Evolutionary conservation across 2,888 invertebrate species (phyloP), one percentile per base, ranked within the genome.

Genomic region (Hetaerina titia): DNA sequence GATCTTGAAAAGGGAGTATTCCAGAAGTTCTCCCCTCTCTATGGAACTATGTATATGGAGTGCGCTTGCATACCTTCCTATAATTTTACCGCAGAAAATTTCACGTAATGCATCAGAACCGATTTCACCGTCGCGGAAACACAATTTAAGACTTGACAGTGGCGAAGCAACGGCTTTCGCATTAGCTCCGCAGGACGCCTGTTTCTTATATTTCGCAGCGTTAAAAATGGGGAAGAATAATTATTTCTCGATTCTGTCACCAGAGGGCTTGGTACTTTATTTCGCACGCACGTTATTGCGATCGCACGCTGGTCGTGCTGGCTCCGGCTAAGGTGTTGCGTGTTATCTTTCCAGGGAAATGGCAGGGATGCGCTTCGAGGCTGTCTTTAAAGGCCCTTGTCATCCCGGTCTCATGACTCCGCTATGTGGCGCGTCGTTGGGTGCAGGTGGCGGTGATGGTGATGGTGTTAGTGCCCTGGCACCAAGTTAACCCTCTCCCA

Each of bases 171-270:
- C 69, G 22, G 69, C 22, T n/a, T 31, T 31, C 81, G 81, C 31
- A 25, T 31, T 31, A 81, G 81, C 81, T n/a, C 13, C 11, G 81
- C 81, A 31, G 81, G 81, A 13, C 81, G 81, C 25, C n/a, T 31
- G 81, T 31, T 81, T 25, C 81, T 81, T 31, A 81, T 69, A 69
- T 31, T 81, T 81, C 81, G 7, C 17, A 19, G 19, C 69, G 69
- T 6, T 69, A 8, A 69, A 69, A 69, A 69, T 7, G 31, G 81
- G 31, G 31, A 81, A 69, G 81, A 81, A 81, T 81, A 81, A 81
- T 81, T 81, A 81, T 81, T 81, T 81, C 81, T 81, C 81, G 81
- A 81, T 81, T 81, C 81, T 31, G 81, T 81, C 81, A 81, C 81
- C 81, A 31, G 81, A 81, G 81, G 81, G 31, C 69, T 22, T 8